These are phyloP conservation scores for Listrodromus nycthemerus DNA, from an alignment of 2,888 invertebrate species.

Conservation along the genomic window DNA sequence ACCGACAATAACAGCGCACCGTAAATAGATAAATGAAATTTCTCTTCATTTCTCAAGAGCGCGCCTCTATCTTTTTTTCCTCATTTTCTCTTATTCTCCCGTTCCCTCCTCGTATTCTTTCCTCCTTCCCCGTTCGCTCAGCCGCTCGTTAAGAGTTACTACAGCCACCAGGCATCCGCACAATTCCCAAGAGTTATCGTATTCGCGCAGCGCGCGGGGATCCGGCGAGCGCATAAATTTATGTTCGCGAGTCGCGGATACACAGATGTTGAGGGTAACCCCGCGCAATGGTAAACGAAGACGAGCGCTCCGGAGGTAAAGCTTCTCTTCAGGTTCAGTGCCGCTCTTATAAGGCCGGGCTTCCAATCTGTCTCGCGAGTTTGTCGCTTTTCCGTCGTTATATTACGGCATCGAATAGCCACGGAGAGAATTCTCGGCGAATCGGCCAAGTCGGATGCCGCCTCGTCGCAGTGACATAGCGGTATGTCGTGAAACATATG, in stretches of 20 bases:
- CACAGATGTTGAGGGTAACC: slow-evolving; percentile 28
- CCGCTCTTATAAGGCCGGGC: slow-evolving; percentile 32
- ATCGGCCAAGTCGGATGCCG: slow-evolving; percentile 33
- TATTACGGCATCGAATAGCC: slow-evolving; percentile 57
- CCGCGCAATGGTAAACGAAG: slow-evolving; percentile 14
- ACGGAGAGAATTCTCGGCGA: slow-evolving; percentile 43
- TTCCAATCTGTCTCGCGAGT: slow-evolving; percentile 63
- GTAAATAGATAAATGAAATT: background rate
- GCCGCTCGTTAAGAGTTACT: slow-evolving; percentile 56
- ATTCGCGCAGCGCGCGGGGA: slow-evolving; percentile 43
- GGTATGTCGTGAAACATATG: slow-evolving; percentile 23
- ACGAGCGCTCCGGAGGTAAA: slow-evolving; percentile 29
- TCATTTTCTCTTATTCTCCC: slow-evolving; percentile 8
- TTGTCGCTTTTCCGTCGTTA: slow-evolving; percentile 59
- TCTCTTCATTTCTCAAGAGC: background rate
- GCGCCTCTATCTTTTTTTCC: background rate
- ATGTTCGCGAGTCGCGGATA: slow-evolving; percentile 33
- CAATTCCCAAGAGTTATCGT: slow-evolving; percentile 62
- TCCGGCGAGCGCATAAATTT: slow-evolving; percentile 52
- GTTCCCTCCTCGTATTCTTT: slow-evolving; percentile 10
- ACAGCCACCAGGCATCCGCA: slow-evolving; percentile 44
- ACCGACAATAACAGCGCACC: background rate
- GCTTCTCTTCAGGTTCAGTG: background rate
- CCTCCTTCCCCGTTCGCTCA: slow-evolving; percentile 24
- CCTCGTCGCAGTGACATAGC: background rate